Percentiles rank a stretch among this genome's conserved stretches.
phyloP scores from a whole-genome alignment of 2,113 vertebrate species.

The Prochilodus magdalenae region DNA sequence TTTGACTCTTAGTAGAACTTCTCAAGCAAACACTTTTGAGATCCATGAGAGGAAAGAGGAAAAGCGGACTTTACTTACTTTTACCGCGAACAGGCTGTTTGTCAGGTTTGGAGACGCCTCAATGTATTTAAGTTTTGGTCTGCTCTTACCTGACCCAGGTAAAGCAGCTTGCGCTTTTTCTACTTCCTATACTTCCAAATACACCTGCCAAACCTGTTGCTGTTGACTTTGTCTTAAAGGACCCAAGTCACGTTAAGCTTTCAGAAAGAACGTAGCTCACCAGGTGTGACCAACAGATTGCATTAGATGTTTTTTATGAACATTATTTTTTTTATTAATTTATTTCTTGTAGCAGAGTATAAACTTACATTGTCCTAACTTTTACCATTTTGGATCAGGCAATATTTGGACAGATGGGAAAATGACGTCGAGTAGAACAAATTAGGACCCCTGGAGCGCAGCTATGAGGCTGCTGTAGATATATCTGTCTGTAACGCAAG shows the following conservation, averaged over 20 bases:
- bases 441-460: constrained; percentile 39
- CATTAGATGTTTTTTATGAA: neutral
- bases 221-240: constrained; percentile 33
- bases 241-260: constrained; percentile 15
- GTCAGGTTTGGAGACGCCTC: constrained; percentile 7
- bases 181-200: constrained; percentile 51
- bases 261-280: neutral
- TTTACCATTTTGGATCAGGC: constrained; percentile 42
- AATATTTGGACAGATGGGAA: constrained; percentile 8
- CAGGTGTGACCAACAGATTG: neutral
- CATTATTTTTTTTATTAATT: too few species aligned
- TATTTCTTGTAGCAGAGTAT: neutral
- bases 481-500: too few species aligned
- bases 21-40: neutral
- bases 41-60: constrained; percentile 1
- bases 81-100: constrained; percentile 13
- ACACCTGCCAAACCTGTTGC: constrained; percentile 61
- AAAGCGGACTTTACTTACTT: constrained; percentile 51
- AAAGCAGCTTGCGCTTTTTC: neutral
- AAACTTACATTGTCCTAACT: neutral
- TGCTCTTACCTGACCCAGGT: constrained; percentile 56
- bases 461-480: too few species aligned
- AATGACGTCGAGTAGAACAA: constrained; percentile 27
- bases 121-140: neutral
- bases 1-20: too few species aligned